Conservation (phyloP, 2,113 vertebrate species). For the Steatornis caripensis region DNA sequence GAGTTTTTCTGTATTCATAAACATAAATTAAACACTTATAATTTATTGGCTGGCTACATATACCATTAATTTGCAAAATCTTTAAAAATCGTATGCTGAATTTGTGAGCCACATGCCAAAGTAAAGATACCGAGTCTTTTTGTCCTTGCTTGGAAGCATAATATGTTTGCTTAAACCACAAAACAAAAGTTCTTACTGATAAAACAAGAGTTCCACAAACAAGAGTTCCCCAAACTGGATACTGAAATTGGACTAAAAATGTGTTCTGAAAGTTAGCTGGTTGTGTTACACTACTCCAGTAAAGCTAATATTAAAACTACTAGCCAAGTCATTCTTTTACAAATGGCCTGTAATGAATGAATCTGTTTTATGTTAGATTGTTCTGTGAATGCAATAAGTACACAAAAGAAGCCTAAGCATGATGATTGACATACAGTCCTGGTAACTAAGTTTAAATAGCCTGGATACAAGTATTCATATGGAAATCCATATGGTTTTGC, state of each 20-base stretch:
- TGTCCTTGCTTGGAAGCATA: neutral
- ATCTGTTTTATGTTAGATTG: neutral
- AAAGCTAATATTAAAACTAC: neutral
- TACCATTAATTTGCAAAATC: neutral
- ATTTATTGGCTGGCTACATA: neutral
- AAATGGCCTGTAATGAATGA: neutral
- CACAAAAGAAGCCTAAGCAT: neutral
- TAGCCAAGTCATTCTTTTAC: neutral
- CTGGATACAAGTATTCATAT: neutral
- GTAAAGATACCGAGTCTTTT: accelerated
- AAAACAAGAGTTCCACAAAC: neutral
- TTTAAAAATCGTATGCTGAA: neutral
- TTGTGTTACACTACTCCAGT: neutral
- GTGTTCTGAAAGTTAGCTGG: neutral
- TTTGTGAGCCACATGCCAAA: neutral
- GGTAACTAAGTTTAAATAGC: neutral
- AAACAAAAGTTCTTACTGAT: neutral
- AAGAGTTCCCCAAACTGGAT: neutral
- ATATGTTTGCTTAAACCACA: neutral
- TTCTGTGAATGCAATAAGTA: neutral
- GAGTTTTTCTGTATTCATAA: neutral
- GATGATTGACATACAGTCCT: neutral
- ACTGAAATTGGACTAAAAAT: neutral
- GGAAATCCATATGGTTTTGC: neutral
- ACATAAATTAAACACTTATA: neutral